phyloP scores from a whole-genome alignment of 2,113 vertebrate species.

The Centropus bengalensis region DNA sequence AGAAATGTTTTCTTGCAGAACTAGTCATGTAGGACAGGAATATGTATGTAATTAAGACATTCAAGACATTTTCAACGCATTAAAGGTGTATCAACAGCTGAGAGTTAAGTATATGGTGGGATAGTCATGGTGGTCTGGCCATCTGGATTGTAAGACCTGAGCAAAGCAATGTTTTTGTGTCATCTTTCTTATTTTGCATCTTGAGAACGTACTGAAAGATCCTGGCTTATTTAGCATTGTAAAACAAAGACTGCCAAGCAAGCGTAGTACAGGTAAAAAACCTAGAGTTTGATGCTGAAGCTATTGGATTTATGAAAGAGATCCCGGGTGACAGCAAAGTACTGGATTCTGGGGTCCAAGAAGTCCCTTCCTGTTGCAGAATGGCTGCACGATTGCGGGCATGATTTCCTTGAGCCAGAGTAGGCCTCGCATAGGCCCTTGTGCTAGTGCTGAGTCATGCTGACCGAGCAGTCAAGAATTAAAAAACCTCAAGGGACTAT shows the following conservation, averaged over 20 bases:
- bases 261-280: neutral
- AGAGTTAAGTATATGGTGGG: accelerated
- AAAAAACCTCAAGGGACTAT: no score
- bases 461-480: no score
- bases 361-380: no score
- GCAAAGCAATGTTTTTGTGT: neutral
- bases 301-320: neutral
- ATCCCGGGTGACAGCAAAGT: neutral
- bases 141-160: neutral
- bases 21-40: neutral
- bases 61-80: accelerated
- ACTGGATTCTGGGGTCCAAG: neutral
- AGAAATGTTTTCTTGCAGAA: neutral
- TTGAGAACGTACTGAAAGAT: neutral
- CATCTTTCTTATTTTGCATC: neutral
- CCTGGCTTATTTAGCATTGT: neutral
- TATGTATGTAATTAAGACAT: neutral
- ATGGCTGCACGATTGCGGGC: no score
- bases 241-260: neutral
- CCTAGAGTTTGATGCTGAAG: neutral
- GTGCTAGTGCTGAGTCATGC: no score
- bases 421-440: no score
- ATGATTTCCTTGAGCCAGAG: no score
- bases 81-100: neutral
- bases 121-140: neutral